Base-by-base conservation (phyloP, 1,140 invertebrate genomes). In the Scylla paramamosain region DNA sequence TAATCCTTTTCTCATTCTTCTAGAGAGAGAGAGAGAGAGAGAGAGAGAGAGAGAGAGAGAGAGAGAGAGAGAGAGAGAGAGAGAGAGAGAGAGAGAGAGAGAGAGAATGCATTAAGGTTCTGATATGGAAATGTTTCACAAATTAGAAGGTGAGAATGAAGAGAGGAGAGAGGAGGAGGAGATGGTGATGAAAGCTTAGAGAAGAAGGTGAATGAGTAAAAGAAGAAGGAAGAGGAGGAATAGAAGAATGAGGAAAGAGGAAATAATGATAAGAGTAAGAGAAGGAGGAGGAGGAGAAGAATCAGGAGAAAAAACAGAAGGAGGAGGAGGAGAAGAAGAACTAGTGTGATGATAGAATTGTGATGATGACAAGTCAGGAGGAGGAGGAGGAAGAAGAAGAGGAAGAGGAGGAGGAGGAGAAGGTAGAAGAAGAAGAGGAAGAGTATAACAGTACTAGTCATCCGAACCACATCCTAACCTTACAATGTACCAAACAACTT, bases 71-170 rank as follows among this genome's bases (percentile, higher is more conserved):
- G 84, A 87, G 84, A 87, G 84, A 87, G 84, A 87, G 84, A 87
- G 84, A 87, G 84, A 87, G 84, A 87, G 84, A 87, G 84, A 87
- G 84, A 87, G 84, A 87, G 84, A 87, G 84, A 87, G 84, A 87
- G 12, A 25, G 83, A 84, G 83, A 8, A 6, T 28, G 83, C 4
- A n/a, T 28, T 84, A 25, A 6, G 31, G 31, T 84, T 84, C 20
- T 84, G 83, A 31, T 25, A 84, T 84, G 25, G 25, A 28, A n/a
- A n/a, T n/a, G n/a, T n/a, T n/a, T n/a, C n/a, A 88, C 39, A 39
- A 39, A 7, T n/a, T 14, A 89, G 32, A 45, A 89, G 0, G 39
- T 32, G 39, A 46, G 31, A 16, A 45, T 0, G 31, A 45, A 14
- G 87, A 32, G 31, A n/a, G n/a, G 84, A 4, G 32, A 16, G 84